These are phyloP conservation scores for Acomys russatus DNA, from an alignment of 2,797 vertebrate genomes.

Conservation along the genomic window DNA sequence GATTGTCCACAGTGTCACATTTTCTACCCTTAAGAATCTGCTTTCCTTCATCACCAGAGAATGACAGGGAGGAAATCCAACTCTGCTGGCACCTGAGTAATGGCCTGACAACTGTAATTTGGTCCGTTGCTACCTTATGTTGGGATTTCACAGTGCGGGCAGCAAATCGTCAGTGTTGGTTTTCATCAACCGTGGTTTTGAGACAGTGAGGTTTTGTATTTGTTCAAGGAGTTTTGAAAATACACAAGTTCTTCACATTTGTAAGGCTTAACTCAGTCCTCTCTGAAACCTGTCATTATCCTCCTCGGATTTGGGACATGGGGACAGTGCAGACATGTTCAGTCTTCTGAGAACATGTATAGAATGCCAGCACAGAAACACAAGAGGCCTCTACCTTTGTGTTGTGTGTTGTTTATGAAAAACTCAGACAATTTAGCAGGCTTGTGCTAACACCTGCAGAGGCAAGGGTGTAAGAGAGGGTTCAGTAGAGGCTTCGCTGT, in stretches of 20 bases:
- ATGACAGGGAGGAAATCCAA: background rate
- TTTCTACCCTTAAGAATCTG: conserved; percentile 52
- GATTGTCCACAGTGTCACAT: conserved; percentile 59
- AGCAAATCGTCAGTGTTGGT: background rate
- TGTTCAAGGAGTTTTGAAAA: conserved; percentile 43
- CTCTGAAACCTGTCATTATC: background rate
- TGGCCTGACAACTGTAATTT: background rate
- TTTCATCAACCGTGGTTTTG: conserved; percentile 48
- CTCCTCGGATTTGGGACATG: background rate
- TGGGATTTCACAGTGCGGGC: background rate
- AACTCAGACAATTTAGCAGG: background rate
- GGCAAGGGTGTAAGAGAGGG: accelerated
- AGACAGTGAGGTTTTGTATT: conserved; percentile 51
- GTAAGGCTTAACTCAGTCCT: conserved; percentile 4
- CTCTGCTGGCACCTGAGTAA: background rate
- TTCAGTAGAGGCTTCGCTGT: background rate
- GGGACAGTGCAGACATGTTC: accelerated
- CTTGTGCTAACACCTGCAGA: conserved; percentile 33
- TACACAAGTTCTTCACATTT: conserved; percentile 8
- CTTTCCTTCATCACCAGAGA: conserved; percentile 51
- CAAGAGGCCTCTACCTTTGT: background rate
- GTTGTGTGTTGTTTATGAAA: conserved; percentile 39
- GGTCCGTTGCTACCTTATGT: background rate
- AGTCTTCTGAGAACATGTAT: background rate
- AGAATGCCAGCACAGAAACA: background rate